These are phyloP conservation scores for Lagodon rhomboides DNA, from an alignment of 2,797 vertebrate genomes.

Conservation along the genomic window DNA sequence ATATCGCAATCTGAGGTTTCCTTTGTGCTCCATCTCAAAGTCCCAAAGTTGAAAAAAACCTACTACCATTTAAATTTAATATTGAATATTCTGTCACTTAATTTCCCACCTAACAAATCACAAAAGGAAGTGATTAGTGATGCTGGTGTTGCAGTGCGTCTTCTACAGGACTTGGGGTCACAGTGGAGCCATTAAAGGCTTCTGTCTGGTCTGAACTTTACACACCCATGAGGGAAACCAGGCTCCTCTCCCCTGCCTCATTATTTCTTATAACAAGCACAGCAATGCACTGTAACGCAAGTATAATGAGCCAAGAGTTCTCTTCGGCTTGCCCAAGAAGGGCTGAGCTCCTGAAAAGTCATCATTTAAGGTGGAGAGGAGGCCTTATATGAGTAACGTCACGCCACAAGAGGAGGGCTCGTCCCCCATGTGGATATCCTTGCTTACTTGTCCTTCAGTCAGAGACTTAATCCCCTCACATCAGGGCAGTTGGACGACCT, in stretches of 20 bases:
- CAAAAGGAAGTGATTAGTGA: not conserved
- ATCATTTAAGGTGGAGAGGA: not conserved
- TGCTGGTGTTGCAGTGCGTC: not conserved
- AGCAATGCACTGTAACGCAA: not conserved
- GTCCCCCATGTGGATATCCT: not conserved
- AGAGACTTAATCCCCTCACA: conserved; percentile 29
- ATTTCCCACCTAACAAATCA: not conserved
- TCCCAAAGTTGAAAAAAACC: not conserved
- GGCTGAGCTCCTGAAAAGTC: not conserved
- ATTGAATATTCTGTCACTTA: conserved; percentile 2
- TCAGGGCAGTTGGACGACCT: not conserved
- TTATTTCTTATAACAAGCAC: conserved; percentile 24
- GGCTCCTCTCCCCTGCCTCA: conserved; percentile 5
- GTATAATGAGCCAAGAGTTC: not conserved
- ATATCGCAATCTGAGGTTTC: not conserved
- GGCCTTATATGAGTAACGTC: not conserved
- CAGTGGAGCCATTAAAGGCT: not conserved
- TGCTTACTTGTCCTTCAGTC: conserved; percentile 29
- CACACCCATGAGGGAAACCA: conserved; percentile 12
- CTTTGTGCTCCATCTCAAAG: not conserved
- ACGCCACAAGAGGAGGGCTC: not conserved
- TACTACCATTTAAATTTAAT: not conserved
- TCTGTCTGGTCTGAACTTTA: not conserved
- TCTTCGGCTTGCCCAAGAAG: not conserved
- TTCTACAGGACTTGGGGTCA: conserved; percentile 3